phyloP scores from a whole-genome alignment of 2,113 vertebrate genomes.

The Vicugna pacos region DNA sequence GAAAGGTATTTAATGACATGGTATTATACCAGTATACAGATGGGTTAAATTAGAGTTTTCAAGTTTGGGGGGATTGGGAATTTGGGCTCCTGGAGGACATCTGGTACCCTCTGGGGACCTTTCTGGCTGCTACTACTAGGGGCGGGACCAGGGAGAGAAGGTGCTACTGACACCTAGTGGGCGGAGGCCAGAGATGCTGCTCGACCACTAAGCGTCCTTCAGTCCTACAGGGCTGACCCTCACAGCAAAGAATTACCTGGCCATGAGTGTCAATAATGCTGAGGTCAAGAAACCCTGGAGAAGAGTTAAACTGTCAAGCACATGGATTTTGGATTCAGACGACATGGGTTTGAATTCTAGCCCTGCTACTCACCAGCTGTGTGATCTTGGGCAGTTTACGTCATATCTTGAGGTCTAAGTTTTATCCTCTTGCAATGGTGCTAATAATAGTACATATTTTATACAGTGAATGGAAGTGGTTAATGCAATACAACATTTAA shows the following conservation, averaged over 20 bases:
- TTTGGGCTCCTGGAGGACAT: not conserved
- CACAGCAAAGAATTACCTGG: not conserved
- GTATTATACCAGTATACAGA: not conserved
- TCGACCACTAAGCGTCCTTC: not conserved
- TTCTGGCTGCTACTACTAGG: not conserved
- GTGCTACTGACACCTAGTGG: not conserved
- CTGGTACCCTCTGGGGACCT: not conserved
- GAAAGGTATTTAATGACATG: not conserved
- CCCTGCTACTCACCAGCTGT: not conserved
- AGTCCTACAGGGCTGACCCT: not conserved
- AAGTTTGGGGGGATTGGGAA: rapidly evolving
- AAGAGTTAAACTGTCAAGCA: not conserved
- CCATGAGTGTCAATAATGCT: rapidly evolving
- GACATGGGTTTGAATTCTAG: not conserved
- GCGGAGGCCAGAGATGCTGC: not conserved
- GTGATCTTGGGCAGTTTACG: not conserved
- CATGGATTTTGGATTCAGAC: not conserved
- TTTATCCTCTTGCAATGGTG: not conserved
- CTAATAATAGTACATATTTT: not conserved
- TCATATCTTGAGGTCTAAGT: not conserved
- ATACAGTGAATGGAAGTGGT: not conserved
- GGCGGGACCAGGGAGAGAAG: not conserved
- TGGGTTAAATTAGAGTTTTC: not conserved
- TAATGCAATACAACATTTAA: not conserved
- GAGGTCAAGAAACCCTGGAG: not conserved